Base-by-base conservation (phyloP, 2,888 invertebrate species). In the Calliphora vomitoria region DNA sequence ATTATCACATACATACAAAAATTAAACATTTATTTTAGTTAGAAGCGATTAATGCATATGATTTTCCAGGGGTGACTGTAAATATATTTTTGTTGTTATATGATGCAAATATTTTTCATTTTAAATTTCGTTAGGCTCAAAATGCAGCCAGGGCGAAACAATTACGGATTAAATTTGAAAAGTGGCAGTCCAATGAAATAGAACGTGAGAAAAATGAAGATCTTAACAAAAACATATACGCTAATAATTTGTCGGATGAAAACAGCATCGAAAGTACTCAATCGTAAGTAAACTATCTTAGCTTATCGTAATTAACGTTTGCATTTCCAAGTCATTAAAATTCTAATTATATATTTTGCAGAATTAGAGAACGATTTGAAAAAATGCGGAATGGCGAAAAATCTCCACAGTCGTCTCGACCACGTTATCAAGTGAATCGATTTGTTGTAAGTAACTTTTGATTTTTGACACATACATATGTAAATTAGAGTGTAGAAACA, bases 351-450 rank as follows among this genome's bases (percentile, higher is more conserved):
- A 20, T 20, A 20, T 55, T 55, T 55, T 94, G 69, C 93, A 97
- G 97, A 93, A 95, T 98, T 90, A 96, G 97, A 83, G 97, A 97
- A 85, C 96, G 97, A 91, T 99, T 98, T 94, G 98, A 98, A 94
- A 97, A 97, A 85, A 96, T 98, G 95, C 96, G 96, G 87, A 95
- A 95, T 79, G 93, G 93, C 15, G 94, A 94, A 72, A 94, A 94
- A 87, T 94, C 95, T 38, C 82, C 88, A 20, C 66, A 76, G 41
- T 93, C 94, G 83, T 94, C 95, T 87, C 94, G 94, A 72, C 94
- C 95, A 35, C 94, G 95, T 88, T 95, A 95, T 87, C 97, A 97
- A 95, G 97, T 98, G 90, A 97, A 98, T 93, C 95, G 98, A 95
- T 98, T 98, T 95, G 97, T 98, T 96, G 98, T 98, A 94, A 97